These are phyloP conservation scores for Cygnus olor DNA, from an alignment of 2,797 vertebrate species.

Conservation along the genomic window DNA sequence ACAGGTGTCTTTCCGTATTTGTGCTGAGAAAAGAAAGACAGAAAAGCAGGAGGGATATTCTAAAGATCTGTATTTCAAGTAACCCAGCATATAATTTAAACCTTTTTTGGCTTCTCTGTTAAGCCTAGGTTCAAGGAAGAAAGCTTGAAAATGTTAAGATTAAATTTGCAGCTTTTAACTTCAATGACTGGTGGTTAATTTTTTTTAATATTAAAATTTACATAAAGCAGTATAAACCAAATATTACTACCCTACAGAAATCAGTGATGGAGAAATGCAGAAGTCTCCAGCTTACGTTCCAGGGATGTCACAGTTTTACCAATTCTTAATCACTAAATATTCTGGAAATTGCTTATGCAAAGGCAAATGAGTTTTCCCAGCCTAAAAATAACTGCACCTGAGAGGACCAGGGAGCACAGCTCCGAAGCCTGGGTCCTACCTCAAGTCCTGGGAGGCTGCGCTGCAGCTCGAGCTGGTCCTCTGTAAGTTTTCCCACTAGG, in stretches of 20 bases:
- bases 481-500: neutral
- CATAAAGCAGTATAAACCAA: neutral
- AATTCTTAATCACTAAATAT: neutral
- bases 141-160: neutral
- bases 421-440: neutral
- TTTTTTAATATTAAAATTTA: neutral
- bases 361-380: neutral
- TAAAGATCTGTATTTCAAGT: neutral
- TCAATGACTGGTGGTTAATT: neutral
- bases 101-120: neutral
- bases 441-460: neutral
- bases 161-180: neutral
- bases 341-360: neutral
- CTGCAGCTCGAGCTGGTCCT: neutral
- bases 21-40: neutral
- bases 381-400: neutral
- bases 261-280: fast-evolving
- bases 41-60: neutral
- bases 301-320: neutral
- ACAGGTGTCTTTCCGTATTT: neutral
- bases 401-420: neutral
- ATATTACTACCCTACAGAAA: neutral
- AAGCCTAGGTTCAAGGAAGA: neutral
- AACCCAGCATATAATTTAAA: neutral
- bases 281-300: neutral